Evolutionary conservation across 2,797 vertebrate species (phyloP), one percentile per base, ranked within the genome.

Genomic region (Amniataba percoides): DNA sequence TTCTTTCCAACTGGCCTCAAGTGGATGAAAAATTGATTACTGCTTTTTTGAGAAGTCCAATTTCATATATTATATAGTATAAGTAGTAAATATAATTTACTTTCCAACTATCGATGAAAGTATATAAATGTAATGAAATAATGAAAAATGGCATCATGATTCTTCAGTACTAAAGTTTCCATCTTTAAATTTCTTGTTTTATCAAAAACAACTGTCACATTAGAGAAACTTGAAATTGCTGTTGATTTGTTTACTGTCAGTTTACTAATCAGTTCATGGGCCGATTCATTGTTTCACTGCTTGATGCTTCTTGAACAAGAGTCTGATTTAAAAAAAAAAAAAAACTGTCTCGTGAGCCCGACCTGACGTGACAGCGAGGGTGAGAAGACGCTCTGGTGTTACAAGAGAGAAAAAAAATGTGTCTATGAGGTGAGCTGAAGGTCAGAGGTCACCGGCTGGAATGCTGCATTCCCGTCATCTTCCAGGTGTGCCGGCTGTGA

Each of bases 401-500:
- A 70, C 45, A 31, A 31, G 55, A 43, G 52, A 73, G 51, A 46
- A 78, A 62, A 85, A 79, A 85, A 79, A 84, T 46, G 74, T 87
- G 84, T 82, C 69, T 73, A 45, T 18, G 63, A 84, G 88, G 78
- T 79, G 73, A 87, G 72, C 23, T 23, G 45, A 48, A 71, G 84
- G 87, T 93, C 78, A 86, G 40, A 72, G 88, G 80, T 90, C 88
- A 70, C 34, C 1, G 56, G 46, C 21, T 81, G 87, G 84, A 91
- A 93, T 89, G 87, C 51, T 65, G 80, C 51, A 4, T 85, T 84
- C 77, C 73, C 19, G 16, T 86, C 78, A 66, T 82, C 62, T 48
- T 77, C 89, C 92, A 93, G 90, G 89, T 93, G 93, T 84, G 77
- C 61, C 18, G 39, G 16, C 4, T 79, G 27, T 58, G 25, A 46